phyloP scores from a whole-genome alignment of 2,797 vertebrate species.

The Diplodus puntazzo region DNA sequence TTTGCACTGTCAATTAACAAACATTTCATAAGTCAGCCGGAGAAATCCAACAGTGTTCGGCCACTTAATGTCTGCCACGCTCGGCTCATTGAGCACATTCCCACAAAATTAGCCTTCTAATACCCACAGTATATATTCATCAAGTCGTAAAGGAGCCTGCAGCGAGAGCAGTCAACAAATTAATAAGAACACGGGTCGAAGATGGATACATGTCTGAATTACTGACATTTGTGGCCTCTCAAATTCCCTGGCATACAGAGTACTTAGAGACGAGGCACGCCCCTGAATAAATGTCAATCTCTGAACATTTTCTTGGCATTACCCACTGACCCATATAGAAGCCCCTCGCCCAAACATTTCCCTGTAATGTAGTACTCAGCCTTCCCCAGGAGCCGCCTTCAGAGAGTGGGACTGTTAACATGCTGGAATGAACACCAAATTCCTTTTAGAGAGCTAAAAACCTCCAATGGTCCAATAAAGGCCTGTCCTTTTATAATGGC shows the following conservation, averaged over 20 bases:
- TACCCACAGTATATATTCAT: slow-evolving; percentile 20
- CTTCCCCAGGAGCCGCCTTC: slow-evolving; percentile 57
- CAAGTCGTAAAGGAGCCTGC: slow-evolving; percentile 1
- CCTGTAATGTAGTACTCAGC: slow-evolving; percentile 58
- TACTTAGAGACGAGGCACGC: slow-evolving; percentile 29
- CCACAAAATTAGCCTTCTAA: slow-evolving; percentile 41
- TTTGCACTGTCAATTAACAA: slow-evolving; percentile 70
- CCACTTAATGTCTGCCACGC: slow-evolving; percentile 50
- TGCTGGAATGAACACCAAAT: slow-evolving; percentile 75
- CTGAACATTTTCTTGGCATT: slow-evolving; percentile 57
- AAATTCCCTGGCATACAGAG: slow-evolving; percentile 11
- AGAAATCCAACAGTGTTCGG: slow-evolving; percentile 56
- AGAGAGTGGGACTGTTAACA: slow-evolving; percentile 66
- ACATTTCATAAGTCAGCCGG: slow-evolving; percentile 56
- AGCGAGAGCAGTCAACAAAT: slow-evolving; percentile 19
- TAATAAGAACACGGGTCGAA: background rate
- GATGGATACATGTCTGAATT: slow-evolving; percentile 30
- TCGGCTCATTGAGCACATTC: slow-evolving; percentile 45
- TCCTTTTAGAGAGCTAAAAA: slow-evolving; percentile 79
- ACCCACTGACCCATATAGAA: slow-evolving; percentile 70
- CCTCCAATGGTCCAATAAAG: slow-evolving; percentile 43
- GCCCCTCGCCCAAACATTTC: slow-evolving; percentile 65
- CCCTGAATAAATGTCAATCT: slow-evolving; percentile 62
- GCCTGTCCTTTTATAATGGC: slow-evolving; percentile 53
- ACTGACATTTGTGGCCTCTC: slow-evolving; percentile 20